Evolutionary conservation across 2,113 vertebrate genomes (phyloP).

Genomic region (Tympanuchus pallidicinctus): DNA sequence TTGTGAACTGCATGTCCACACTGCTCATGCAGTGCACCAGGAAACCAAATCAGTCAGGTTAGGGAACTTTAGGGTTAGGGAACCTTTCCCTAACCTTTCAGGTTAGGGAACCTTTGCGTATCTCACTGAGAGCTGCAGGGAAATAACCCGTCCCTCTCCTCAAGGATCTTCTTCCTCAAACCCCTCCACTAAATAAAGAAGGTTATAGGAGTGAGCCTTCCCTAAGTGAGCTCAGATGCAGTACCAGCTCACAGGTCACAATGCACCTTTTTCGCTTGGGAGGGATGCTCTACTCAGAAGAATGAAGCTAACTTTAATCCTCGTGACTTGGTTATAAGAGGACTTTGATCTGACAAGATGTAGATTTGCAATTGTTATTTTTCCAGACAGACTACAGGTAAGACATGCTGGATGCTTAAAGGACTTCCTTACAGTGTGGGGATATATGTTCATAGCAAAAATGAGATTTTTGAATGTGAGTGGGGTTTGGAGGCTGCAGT

Average conservation of each 20-base stretch:
- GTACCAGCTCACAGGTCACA: not conserved
- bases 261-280: not conserved
- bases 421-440: not conserved
- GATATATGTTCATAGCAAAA: not conserved
- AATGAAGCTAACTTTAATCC: slow-evolving; percentile 1
- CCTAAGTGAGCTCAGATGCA: not conserved
- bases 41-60: accelerated
- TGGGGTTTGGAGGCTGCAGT: not conserved
- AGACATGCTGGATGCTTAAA: not conserved
- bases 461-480: not conserved
- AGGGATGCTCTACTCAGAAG: not conserved
- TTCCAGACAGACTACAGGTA: not conserved
- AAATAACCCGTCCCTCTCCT: not conserved
- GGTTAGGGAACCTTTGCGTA: no score
- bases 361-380: not conserved
- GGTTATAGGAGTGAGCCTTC: not conserved
- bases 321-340: not conserved
- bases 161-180: not conserved
- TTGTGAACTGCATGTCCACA: accelerated
- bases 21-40: accelerated
- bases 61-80: not conserved
- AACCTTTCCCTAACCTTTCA: no score
- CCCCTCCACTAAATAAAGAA: not conserved
- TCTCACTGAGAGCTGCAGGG: not conserved
- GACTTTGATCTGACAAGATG: slow-evolving; percentile 3